phyloP scores from a whole-genome alignment of 2,113 vertebrate species.

The Hemiprocne comata region DNA sequence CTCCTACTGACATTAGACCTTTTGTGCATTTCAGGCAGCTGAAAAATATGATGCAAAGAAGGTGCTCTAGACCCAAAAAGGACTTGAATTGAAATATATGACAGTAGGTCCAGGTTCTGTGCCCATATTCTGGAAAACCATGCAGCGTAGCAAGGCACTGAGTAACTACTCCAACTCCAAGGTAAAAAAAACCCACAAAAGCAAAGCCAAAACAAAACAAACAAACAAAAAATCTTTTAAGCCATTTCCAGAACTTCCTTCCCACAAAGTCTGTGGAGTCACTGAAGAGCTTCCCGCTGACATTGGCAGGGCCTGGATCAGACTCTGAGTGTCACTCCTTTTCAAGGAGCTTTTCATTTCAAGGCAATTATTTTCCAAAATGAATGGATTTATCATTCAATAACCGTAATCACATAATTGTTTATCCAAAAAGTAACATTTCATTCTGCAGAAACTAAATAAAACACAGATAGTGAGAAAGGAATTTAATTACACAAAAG shows the following conservation, averaged over 20 bases:
- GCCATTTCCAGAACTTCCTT: not conserved
- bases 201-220: not conserved
- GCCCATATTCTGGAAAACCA: not conserved
- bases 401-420: not conserved
- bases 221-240: not conserved
- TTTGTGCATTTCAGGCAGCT: not conserved
- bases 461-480: not conserved
- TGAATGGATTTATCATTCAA: not conserved
- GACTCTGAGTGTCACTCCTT: not conserved
- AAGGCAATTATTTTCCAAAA: conserved; percentile 9
- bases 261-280: not conserved
- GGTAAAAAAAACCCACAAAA: no score
- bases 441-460: not conserved
- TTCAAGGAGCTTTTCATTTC: not conserved
- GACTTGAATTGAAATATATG: not conserved
- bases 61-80: not conserved
- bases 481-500: not conserved
- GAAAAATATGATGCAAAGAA: not conserved
- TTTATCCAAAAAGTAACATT: not conserved
- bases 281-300: not conserved
- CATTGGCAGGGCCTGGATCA: not conserved
- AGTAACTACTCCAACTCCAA: not conserved
- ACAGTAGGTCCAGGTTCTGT: not conserved
- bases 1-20: not conserved
- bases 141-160: not conserved